Percentiles rank a stretch among this genome's conserved stretches.
Conservation (phyloP, 2,797 vertebrate genomes). For the Xenops minutus region DNA sequence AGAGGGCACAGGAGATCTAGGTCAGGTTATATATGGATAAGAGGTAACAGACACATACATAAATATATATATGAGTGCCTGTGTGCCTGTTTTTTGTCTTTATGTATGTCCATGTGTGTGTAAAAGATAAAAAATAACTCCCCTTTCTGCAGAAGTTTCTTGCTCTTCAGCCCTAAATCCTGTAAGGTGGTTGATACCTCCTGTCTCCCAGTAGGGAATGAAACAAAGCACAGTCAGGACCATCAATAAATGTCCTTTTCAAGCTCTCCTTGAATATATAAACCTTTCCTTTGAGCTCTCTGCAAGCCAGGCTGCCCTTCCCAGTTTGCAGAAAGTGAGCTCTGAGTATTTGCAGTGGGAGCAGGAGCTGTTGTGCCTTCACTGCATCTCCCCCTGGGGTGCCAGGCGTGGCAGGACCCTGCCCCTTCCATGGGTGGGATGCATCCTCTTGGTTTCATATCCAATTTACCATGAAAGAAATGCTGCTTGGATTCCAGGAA, state of each 20-base stretch:
- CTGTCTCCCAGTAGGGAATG: not conserved
- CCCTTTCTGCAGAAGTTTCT: not conserved
- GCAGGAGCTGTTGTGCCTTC: not conserved
- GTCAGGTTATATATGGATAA: not conserved
- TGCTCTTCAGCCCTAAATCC: not conserved
- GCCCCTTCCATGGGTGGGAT: not conserved
- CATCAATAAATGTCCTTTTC: not conserved
- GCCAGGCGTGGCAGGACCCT: not conserved
- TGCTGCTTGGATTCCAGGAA: not conserved
- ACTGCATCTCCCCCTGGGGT: rapidly evolving
- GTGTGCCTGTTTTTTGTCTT: not conserved
- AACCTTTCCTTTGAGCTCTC: not conserved
- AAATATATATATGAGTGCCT: too few relatives aligned
- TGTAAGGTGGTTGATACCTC: not conserved
- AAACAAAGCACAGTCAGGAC: not conserved
- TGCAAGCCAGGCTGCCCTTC: not conserved
- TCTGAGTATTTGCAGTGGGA: not conserved
- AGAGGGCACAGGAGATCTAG: not conserved
- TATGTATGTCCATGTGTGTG: too few relatives aligned
- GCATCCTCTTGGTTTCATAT: not conserved
- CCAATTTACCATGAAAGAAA: not conserved
- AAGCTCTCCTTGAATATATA: not conserved
- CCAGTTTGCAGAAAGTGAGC: not conserved
- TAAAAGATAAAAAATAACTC: not conserved
- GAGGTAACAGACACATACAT: not conserved